These are phyloP conservation scores for Seriola aureovittata DNA, from an alignment of 2,113 vertebrate genomes.

Conservation along the genomic window DNA sequence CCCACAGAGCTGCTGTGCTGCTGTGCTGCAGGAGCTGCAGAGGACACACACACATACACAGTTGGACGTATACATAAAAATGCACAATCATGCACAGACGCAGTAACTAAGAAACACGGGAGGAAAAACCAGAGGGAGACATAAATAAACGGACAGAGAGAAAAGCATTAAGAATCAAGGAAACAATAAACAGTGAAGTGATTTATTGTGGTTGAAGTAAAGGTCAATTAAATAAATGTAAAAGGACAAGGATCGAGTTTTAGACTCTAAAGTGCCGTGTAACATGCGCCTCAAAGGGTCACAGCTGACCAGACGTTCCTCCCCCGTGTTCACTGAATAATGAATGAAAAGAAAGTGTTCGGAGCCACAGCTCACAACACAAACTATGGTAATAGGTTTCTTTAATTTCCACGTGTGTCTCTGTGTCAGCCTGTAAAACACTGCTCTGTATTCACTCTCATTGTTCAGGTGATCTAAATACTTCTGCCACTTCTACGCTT, in stretches of 20 bases:
- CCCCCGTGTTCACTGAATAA: conserved; percentile 5
- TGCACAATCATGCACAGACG: background rate
- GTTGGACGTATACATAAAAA: background rate
- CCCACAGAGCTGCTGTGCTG: conserved; percentile 81
- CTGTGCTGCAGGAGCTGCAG: conserved; percentile 87
- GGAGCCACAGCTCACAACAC: conserved; percentile 6
- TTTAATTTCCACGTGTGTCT: background rate
- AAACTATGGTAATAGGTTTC: background rate
- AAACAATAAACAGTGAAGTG: background rate
- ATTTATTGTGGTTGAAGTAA: background rate
- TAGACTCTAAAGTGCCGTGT: background rate
- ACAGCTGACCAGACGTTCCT: conserved; percentile 11
- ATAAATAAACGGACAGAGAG: background rate
- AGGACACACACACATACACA: conserved; percentile 35
- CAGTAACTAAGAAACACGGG: background rate
- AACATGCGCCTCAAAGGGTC: background rate
- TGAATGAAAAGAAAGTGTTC: conserved; percentile 3
- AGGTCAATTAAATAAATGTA: background rate
- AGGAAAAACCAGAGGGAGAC: background rate
- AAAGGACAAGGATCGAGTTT: background rate
- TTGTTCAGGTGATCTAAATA: conserved; percentile 19
- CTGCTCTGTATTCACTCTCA: conserved; percentile 12
- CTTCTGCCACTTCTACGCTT: conserved; percentile 4
- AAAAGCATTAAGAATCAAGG: background rate
- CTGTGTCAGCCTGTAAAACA: background rate